Conservation (phyloP, 1,140 invertebrate genomes). For the Drosophila repletoides region DNA sequence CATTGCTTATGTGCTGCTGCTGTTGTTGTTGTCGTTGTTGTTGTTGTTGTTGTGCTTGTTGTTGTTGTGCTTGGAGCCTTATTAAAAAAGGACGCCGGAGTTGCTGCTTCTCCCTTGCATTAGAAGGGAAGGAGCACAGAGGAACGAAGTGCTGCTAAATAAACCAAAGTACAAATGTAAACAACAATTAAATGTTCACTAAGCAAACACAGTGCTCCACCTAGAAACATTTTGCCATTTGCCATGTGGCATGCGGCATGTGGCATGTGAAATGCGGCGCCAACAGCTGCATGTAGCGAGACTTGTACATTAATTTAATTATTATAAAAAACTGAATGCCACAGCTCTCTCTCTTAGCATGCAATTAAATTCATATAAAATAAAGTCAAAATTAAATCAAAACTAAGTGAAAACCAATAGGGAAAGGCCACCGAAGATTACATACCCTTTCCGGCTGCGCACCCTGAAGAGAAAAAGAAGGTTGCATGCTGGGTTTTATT, state of each 20-base stretch:
- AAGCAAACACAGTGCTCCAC: slow-evolving; percentile 55
- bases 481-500: no score
- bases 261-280: background rate
- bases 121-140: background rate
- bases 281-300: slow-evolving; percentile 2
- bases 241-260: slow-evolving; percentile 8
- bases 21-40: slow-evolving; percentile 1
- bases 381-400: no score
- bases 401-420: no score
- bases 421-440: no score
- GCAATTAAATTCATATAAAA: slow-evolving; percentile 4
- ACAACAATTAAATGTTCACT: slow-evolving; percentile 80
- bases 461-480: no score
- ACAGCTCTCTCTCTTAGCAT: background rate
- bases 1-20: no score
- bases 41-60: background rate
- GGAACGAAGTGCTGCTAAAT: slow-evolving; percentile 48
- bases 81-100: slow-evolving; percentile 40
- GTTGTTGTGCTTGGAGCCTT: slow-evolving; percentile 47
- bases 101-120: background rate
- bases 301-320: slow-evolving; percentile 10
- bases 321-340: slow-evolving; percentile 7
- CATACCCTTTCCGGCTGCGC: no score
- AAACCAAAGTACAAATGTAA: slow-evolving; percentile 78
- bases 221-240: background rate